Evolutionary conservation across 2,888 invertebrate genomes (phyloP), one percentile per base, ranked within the genome.

Genomic region (Eutolmus rufibarbis): DNA sequence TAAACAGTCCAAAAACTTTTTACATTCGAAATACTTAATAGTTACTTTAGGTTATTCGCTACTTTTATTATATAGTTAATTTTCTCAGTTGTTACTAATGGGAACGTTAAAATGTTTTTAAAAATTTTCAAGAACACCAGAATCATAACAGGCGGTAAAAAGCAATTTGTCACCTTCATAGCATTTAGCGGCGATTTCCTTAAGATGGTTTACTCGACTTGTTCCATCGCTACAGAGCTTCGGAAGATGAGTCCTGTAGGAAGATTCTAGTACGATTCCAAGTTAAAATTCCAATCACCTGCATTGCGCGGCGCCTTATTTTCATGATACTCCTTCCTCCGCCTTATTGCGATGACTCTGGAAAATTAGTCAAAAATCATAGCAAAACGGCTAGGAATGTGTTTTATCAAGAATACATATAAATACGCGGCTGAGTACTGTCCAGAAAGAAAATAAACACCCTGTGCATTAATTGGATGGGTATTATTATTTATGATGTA

Each of bases 331-430:
- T 76, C 76, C 34, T 37, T 16, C 74, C 23, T 16, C 2, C 37
- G 76, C 34, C 76, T 28, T 31, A 74, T 51, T 56, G 51, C 12
- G 82, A 34, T 57, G 66, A 57, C 56, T 82, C 82, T 82, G 82
- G 34, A 82, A 82, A 82, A 82, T 57, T 56, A 82, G 82, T 82
- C 82, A 82, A 82, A 82, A 82, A 82, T 82, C 82, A 82, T 82
- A 82, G 57, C 56, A 82, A 82, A 82, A 28, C 82, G 12, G 57
- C 37, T 57, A 82, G 19, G 19, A 57, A 19, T 57, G 28, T 76
- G 37, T 82, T 82, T 82, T 37, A 23, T 82, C 28, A 37, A 66
- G 7, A 82, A 82, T 82, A 51, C 66, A 82, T 66, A 76, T 57
- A 82, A 28, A 51, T 43, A 51, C 51, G 51, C 79, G 46, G 79